Conservation (phyloP, 1,140 invertebrate species). For the Brachionus plicatilis region DNA sequence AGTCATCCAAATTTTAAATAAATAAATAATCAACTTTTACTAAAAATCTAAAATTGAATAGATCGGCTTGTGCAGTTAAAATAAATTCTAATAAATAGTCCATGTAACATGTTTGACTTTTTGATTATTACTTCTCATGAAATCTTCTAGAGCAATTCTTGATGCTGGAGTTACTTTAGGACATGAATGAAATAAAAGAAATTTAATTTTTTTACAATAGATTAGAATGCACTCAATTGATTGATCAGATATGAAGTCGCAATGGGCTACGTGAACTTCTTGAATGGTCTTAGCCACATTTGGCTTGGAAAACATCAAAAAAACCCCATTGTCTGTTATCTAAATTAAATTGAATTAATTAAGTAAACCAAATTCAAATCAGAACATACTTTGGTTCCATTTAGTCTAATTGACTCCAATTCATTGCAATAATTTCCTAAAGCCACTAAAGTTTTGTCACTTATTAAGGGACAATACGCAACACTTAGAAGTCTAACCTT, state of each 20-base stretch:
- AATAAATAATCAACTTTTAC: no score
- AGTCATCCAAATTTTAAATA: no score
- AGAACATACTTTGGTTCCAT: not conserved
- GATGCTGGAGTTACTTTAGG: not conserved
- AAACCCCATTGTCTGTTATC: constrained; percentile 23
- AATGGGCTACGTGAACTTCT: constrained; percentile 30
- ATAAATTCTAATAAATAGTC: constrained; percentile 14
- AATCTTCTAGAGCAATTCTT: constrained; percentile 15
- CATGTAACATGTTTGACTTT: constrained; percentile 37
- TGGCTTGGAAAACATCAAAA: not conserved
- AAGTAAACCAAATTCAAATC: not conserved
- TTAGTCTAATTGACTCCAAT: not conserved
- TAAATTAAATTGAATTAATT: not conserved
- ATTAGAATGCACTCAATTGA: constrained; percentile 20
- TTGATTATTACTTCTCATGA: not conserved
- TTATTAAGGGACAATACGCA: constrained; percentile 11
- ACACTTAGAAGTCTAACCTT: not conserved
- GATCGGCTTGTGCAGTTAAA: not conserved
- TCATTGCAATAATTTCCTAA: constrained; percentile 18
- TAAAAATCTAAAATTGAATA: no score
- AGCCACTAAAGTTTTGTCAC: not conserved
- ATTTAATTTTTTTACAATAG: not conserved
- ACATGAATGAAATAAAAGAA: constrained; percentile 19
- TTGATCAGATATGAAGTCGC: constrained; percentile 11
- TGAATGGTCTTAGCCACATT: not conserved